Base-by-base conservation (phyloP, 2,797 vertebrate species). In the Alosa sapidissima region DNA sequence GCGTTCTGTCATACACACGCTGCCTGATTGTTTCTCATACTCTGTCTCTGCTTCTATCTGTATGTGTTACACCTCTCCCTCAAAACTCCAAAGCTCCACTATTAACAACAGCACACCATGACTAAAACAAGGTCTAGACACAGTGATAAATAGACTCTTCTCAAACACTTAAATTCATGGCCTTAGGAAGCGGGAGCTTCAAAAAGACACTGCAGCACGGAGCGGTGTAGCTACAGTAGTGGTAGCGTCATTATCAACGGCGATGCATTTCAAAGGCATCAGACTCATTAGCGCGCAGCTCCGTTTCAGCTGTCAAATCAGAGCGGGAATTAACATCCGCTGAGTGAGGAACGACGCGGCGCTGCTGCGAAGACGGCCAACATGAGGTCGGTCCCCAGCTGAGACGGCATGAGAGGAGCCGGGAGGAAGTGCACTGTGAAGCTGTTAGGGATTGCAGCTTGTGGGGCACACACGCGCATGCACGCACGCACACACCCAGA, bases 271-370 rank as follows among this genome's bases (percentile, higher is more conserved):
- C 58, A 62, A 62, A 62, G 58, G 58, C 58, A 62, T 62, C 21
- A 62, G 21, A 62, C 58, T 62, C 58, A 62, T 62, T 62, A 62
- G n/a, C n/a, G 58, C 0, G 58, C n/a, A 8, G 58, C 58, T 62
- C n/a, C n/a, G 58, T 62, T 24, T 62, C 58, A 62, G 58, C 58
- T 62, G 58, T 62, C 58, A 62, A n/a, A 62, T 62, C 58, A 62
- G 58, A 62, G 58, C 21, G 58, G 58, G 58, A 62, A 62, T 62
- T 62, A 62, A 24, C 58, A 24, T 60, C 8, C 6, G 60, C 6
- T 1, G 58, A 62, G 58, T 62, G 58, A 62, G 8, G n/a, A 62
- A 21, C n/a, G n/a, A 6, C 2, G 7, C 58, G 6, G n/a, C 21
- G 21, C 6, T 21, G n/a, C 2, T 1, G n/a, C 1, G 58, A 0